Conservation (phyloP, 2,113 vertebrate genomes). For the Alces alces region DNA sequence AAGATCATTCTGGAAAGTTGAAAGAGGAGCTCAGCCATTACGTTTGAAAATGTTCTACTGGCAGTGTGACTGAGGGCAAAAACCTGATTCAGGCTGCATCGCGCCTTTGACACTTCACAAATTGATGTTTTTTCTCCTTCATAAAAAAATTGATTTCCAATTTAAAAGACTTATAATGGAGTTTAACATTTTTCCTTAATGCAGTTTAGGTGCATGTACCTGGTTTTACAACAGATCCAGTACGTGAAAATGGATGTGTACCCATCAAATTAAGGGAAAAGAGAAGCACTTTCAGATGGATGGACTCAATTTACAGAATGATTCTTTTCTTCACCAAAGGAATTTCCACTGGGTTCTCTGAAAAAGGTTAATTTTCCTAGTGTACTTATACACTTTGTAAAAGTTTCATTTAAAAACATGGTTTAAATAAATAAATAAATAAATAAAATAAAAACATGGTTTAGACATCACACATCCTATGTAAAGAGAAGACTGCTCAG, state of each 20-base stretch:
- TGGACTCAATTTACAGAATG: background rate
- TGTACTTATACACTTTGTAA: background rate
- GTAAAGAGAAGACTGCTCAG: background rate
- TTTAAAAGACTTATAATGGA: background rate
- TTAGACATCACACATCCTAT: background rate
- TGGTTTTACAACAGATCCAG: background rate
- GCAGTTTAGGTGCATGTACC: background rate
- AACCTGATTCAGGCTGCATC: background rate
- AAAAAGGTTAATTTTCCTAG: background rate
- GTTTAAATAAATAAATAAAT: background rate
- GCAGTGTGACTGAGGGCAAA: background rate
- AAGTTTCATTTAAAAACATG: background rate
- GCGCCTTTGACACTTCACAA: background rate
- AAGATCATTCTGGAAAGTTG: background rate
- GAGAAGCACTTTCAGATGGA: background rate
- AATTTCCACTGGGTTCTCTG: background rate
- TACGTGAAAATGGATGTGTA: background rate
- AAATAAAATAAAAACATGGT: background rate
- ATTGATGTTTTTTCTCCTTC: background rate
- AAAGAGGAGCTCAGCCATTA: background rate
- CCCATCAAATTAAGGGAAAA: background rate
- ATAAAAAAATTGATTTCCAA: background rate
- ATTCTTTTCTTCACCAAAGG: background rate
- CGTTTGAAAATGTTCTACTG: background rate
- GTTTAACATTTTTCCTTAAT: conserved; percentile 1